A percentile compares a stretch with the other conserved stretches of the same genome.
Evolutionary conservation across 1,140 invertebrate genomes (phyloP).

Genomic region (Sycophaga agraensis): DNA sequence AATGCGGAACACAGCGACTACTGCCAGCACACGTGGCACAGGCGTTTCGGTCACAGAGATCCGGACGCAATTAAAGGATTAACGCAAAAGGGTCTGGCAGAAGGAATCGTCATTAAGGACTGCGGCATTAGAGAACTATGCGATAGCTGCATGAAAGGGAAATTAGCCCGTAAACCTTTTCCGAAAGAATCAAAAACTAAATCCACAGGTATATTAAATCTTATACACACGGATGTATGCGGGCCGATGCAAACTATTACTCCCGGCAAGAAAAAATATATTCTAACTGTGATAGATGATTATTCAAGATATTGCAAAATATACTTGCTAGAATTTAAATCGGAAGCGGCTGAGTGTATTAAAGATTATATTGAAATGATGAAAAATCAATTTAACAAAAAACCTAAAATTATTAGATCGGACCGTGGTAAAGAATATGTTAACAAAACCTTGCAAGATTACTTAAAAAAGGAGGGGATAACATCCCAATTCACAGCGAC

Average conservation of each 20-base stretch:
- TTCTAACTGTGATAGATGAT: neutral
- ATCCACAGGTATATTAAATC: neutral
- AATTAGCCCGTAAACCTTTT: constrained; percentile 30
- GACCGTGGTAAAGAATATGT: neutral
- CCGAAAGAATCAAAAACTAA: constrained; percentile 17
- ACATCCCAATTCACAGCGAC: neutral
- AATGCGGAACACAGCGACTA: neutral
- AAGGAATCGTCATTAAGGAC: constrained; percentile 1
- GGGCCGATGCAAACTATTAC: constrained; percentile 20
- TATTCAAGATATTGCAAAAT: neutral
- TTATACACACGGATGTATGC: constrained; percentile 11
- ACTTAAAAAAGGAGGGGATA: neutral
- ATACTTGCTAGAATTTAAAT: neutral
- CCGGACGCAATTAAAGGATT: constrained; percentile 10
- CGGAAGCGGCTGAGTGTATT: neutral
- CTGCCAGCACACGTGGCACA: constrained; percentile 24
- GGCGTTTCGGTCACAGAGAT: constrained; percentile 19
- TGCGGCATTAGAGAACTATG: constrained; percentile 21
- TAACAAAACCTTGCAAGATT: neutral
- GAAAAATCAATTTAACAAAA: constrained; percentile 37
- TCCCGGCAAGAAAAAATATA: constrained; percentile 26
- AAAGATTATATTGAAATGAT: neutral
- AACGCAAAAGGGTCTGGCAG: neutral
- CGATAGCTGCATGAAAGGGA: constrained; percentile 34
- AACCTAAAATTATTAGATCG: constrained; percentile 17